These are phyloP conservation scores for Orthosia gothica DNA, from an alignment of 2,888 invertebrate genomes.

Conservation along the genomic window DNA sequence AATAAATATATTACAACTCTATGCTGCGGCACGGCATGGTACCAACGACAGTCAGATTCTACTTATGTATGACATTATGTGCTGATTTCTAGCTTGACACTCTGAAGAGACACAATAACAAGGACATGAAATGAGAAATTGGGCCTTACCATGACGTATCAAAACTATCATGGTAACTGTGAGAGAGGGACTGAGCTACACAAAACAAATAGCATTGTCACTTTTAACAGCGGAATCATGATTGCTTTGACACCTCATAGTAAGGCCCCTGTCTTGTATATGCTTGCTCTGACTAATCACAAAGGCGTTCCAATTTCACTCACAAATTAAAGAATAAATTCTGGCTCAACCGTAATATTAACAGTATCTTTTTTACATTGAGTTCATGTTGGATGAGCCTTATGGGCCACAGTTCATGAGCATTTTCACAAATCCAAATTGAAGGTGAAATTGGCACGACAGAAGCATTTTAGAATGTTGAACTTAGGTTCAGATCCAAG, in stretches of 20 bases:
- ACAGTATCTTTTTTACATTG: not conserved
- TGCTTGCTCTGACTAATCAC: not conserved
- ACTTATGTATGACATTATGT: conserved; percentile 46
- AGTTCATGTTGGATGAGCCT: not conserved
- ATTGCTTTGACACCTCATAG: no score
- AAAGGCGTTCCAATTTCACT: conserved; percentile 10
- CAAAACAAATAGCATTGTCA: no score
- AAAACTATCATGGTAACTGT: no score
- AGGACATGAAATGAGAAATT: not conserved
- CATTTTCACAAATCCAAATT: no score
- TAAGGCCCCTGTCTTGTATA: conserved; percentile 9
- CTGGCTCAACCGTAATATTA: not conserved
- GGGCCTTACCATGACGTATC: no score
- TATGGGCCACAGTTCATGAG: not conserved
- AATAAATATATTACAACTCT: conserved; percentile 89
- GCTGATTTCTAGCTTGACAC: conserved; percentile 14
- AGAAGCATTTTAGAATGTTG: no score
- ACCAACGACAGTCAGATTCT: conserved; percentile 45
- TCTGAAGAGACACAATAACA: no score
- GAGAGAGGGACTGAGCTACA: no score
- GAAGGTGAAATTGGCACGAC: conserved; percentile 4
- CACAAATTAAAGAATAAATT: not conserved
- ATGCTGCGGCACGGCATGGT: conserved; percentile 75
- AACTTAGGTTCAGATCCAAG: not conserved
- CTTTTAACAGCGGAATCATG: no score